Conservation (phyloP, 2,113 vertebrate genomes). For the Turnix velox region DNA sequence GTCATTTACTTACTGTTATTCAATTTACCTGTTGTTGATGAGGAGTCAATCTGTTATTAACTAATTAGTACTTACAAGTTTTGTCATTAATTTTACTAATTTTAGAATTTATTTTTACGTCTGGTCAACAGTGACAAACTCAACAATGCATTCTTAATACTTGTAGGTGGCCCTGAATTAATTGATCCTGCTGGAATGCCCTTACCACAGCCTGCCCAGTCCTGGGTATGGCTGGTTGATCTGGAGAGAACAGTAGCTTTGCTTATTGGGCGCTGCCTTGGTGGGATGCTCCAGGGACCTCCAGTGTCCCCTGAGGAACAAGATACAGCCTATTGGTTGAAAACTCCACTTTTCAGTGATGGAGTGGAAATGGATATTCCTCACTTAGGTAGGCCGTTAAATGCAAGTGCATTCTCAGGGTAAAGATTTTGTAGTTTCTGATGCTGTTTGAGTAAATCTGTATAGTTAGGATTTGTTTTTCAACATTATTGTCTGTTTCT, state of each 20-base stretch:
- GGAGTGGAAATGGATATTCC: constrained; percentile 91
- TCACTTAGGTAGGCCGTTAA: constrained; percentile 81
- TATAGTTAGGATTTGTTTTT: neutral
- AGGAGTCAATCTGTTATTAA: neutral
- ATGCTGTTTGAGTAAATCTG: neutral
- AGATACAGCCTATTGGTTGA: constrained; percentile 92
- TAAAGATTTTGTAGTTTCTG: neutral
- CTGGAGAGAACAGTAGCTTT: constrained; percentile 92
- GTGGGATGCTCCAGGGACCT: constrained; percentile 94
- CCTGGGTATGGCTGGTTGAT: constrained; percentile 97
- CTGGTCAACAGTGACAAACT: neutral
- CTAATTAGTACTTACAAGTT: neutral
- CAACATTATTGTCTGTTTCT: neutral
- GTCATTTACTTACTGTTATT: fast-evolving
- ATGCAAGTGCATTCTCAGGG: neutral
- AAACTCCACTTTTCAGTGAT: constrained; percentile 91
- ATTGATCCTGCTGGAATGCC: constrained; percentile 83
- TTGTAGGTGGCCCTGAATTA: constrained; percentile 82
- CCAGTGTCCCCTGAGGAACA: constrained; percentile 88
- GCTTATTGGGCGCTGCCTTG: constrained; percentile 91
- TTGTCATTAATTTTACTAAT: neutral
- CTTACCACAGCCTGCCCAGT: constrained; percentile 81
- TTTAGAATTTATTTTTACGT: neutral
- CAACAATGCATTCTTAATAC: neutral
- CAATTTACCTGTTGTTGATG: neutral